Conservation (phyloP, 2,888 invertebrate genomes). For the Chalcis sispes region DNA sequence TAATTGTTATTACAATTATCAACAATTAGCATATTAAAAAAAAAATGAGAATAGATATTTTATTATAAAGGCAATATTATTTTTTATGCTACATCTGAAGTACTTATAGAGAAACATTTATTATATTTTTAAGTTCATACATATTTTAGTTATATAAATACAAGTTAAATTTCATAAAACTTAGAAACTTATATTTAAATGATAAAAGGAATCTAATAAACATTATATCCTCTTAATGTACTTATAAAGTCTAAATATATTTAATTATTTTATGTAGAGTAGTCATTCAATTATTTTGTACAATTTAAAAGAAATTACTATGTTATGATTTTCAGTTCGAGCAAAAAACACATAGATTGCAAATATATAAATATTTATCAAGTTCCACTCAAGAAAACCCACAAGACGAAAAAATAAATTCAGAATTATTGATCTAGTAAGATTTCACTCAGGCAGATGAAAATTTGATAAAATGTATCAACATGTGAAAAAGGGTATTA, state of each 20-base stretch:
- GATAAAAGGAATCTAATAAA: constrained; percentile 21
- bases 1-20: no score
- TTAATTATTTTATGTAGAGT: not conserved
- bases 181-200: not conserved
- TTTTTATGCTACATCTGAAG: no score
- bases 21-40: no score
- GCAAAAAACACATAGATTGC: constrained; percentile 43
- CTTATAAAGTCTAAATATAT: constrained; percentile 4
- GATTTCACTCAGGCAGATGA: constrained; percentile 11
- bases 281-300: constrained; percentile 41
- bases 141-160: constrained; percentile 2
- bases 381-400: constrained; percentile 52
- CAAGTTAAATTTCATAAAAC: not conserved
- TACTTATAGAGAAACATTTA: no score
- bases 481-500: constrained; percentile 56
- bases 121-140: constrained; percentile 10
- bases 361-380: constrained; percentile 49
- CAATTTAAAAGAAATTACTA: constrained; percentile 39
- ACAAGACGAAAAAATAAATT: constrained; percentile 27
- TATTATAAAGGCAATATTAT: no score
- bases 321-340: constrained; percentile 14
- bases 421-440: constrained; percentile 36
- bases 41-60: no score
- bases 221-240: constrained; percentile 13
- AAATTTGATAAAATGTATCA: constrained; percentile 53